These are phyloP conservation scores for Thaumatotibia leucotreta DNA, from an alignment of 1,140 invertebrate species.

Conservation along the genomic window DNA sequence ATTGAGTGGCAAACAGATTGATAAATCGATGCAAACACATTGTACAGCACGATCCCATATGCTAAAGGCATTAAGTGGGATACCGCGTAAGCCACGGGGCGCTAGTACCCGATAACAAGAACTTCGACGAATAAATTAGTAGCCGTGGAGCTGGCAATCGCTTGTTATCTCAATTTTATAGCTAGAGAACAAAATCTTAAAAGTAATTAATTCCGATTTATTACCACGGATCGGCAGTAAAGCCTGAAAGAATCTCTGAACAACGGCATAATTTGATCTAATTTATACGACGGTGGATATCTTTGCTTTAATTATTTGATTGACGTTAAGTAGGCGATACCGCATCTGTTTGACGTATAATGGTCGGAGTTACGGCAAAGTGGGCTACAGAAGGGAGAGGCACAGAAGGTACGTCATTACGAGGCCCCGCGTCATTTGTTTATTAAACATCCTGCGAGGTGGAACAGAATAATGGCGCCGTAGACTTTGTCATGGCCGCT, in stretches of 20 bases:
- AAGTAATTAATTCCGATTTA: slow-evolving; percentile 44
- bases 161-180: slow-evolving; percentile 60
- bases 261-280: slow-evolving; percentile 9
- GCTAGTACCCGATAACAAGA: slow-evolving; percentile 42
- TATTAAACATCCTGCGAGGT: slow-evolving; percentile 72
- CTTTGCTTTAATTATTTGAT: not conserved
- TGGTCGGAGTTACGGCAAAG: slow-evolving; percentile 33
- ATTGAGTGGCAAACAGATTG: slow-evolving; percentile 29
- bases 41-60: slow-evolving; percentile 38
- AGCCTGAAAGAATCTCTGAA: slow-evolving; percentile 19
- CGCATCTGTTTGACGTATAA: slow-evolving; percentile 25
- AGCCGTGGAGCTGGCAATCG: slow-evolving; percentile 44
- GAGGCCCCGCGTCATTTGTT: slow-evolving; percentile 68
- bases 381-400: slow-evolving; percentile 39
- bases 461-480: slow-evolving; percentile 67
- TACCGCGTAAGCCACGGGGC: slow-evolving; percentile 37
- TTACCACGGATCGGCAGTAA: slow-evolving; percentile 24
- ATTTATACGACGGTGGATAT: slow-evolving; percentile 1
- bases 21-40: slow-evolving; percentile 34
- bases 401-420: slow-evolving; percentile 53
- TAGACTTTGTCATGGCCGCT: slow-evolving; percentile 67
- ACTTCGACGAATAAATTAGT: slow-evolving; percentile 60
- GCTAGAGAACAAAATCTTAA: slow-evolving; percentile 44
- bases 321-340: slow-evolving; percentile 24
- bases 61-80: slow-evolving; percentile 38